Percentiles rank a stretch among this genome's conserved stretches.
phyloP scores from a whole-genome alignment of 1,140 invertebrate species.

The Penaeus chinensis region DNA sequence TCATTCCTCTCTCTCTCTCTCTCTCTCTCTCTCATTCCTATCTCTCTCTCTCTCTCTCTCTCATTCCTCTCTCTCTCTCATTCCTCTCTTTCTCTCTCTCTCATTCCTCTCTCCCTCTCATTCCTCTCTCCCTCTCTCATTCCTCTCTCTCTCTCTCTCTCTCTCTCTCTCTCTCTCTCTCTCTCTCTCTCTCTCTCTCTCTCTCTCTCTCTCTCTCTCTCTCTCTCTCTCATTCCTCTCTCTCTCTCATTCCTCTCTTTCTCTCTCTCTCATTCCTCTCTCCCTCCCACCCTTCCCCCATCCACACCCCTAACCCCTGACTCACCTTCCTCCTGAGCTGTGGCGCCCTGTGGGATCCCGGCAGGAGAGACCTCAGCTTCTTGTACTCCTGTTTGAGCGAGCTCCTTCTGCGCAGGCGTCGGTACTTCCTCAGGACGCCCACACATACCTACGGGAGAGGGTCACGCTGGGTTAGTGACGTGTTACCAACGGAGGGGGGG shows the following conservation, averaged over 20 bases:
- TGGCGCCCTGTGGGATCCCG: not conserved
- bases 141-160: no score
- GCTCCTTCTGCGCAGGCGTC: not conserved
- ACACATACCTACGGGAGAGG: not conserved
- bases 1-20: no score
- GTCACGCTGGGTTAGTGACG: not conserved
- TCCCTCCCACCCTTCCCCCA: not conserved
- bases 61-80: not conserved
- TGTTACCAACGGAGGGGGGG: not conserved
- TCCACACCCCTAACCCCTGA: no score
- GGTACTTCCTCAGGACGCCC: not conserved
- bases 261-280: not conserved
- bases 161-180: no score
- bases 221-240: not conserved
- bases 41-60: no score
- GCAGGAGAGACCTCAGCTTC: conserved; percentile 10
- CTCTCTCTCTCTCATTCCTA: no score
- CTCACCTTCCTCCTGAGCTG: conserved; percentile 17
- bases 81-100: conserved; percentile 5
- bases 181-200: no score
- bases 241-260: no score
- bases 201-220: no score
- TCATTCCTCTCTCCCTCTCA: not conserved
- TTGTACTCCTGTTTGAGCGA: not conserved
- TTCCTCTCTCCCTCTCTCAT: not conserved